Base-by-base conservation (phyloP, 1,140 invertebrate species). In the Wasmannia auropunctata region DNA sequence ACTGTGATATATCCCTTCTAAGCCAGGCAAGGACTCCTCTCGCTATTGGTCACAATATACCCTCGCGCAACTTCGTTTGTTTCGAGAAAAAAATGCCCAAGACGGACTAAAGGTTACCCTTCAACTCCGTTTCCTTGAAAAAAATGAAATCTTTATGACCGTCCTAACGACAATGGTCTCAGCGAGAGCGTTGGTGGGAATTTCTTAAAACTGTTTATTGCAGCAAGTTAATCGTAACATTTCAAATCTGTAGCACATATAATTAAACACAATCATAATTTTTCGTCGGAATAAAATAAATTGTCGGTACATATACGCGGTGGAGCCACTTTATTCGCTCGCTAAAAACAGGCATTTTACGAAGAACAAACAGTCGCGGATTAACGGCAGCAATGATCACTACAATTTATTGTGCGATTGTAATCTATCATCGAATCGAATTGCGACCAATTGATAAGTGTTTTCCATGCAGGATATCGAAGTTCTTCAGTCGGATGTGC, bases 121-220 rank as follows among this genome's bases (percentile, higher is more conserved):
- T 85, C 85, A 89, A 91, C 86, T 85, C 85, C 86, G 74, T 84
- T 69, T 81, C 70, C 56, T 87, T 60, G 88, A 91, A 93, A 94
- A 93, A 93, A 91, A 91, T 92, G 91, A 92, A 93, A 93, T 91
- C 92, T 94, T 94, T 93, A 93, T 88, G 91, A 80, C 87, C 85
- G 2, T 85, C 60, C 87, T 80, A 69, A 77, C 74, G 62, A 22
- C 76, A 63, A 67, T 58, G 31, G 54, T 46, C 49, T 56, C 22
- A 22, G 85, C 19, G 46, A 43, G 60, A 77, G 76, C 37, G 54
- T 65, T 43, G 77, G 6, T 22, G 51, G 46, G n/a, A 69, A n/a
- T 85, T 76, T 49, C 43, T 65, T 62, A 60, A 51, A 28, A 7
- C 3, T 37, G 19, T 77, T 75, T 51, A 28, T 22, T 8, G 8